Conservation (phyloP, 2,113 vertebrate species). For the Grammomys surdaster region DNA sequence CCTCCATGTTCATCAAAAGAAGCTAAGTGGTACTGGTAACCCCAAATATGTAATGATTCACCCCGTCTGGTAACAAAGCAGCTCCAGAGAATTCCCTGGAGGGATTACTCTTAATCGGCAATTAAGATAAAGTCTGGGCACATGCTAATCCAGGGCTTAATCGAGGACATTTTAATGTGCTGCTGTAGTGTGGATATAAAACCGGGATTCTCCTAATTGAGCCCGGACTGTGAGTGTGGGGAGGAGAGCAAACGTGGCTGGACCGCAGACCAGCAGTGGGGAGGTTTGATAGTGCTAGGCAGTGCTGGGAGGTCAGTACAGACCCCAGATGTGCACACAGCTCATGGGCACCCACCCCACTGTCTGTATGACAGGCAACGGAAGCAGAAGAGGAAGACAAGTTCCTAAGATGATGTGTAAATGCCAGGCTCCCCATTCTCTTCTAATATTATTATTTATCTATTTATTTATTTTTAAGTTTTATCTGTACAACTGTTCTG, state of each 20-base stretch:
- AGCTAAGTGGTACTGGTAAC: constrained; percentile 60
- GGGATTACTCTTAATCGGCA: constrained; percentile 82
- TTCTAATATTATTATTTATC: background rate
- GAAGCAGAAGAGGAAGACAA: background rate
- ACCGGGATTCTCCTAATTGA: constrained; percentile 67
- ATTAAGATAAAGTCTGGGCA: constrained; percentile 81
- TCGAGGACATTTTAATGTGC: constrained; percentile 78
- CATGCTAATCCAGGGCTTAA: constrained; percentile 81
- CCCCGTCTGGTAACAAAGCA: constrained; percentile 60
- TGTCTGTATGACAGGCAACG: background rate
- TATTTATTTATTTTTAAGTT: background rate
- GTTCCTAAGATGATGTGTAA: background rate
- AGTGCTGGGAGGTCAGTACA: background rate
- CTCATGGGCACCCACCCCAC: background rate
- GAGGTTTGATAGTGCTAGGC: background rate
- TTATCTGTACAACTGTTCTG: background rate
- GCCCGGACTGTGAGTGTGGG: constrained; percentile 46
- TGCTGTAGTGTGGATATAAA: constrained; percentile 66
- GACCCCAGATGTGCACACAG: rapidly evolving
- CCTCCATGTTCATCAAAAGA: constrained; percentile 64
- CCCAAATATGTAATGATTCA: constrained; percentile 77
- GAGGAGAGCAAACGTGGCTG: background rate
- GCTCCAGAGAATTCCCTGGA: constrained; percentile 68
- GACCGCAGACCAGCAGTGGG: background rate
- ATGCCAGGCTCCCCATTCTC: background rate